Base-by-base conservation (phyloP, 2,888 invertebrate genomes). In the Drosophila atroscutellata region DNA sequence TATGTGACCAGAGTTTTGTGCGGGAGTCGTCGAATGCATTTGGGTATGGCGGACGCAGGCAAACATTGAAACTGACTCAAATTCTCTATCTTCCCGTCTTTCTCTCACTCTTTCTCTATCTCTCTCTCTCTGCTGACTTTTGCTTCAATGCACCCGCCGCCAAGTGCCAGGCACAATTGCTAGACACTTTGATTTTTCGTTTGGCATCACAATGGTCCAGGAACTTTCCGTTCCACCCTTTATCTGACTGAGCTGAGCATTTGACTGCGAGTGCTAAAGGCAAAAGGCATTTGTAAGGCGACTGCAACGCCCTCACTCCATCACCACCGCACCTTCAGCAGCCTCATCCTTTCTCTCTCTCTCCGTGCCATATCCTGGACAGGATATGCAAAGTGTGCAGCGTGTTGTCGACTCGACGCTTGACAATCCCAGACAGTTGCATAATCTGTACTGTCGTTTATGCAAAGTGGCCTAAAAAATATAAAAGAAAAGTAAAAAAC, bases 151-250 rank as follows among this genome's bases (percentile, higher is more conserved):
- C 66, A 68, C 32, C 55, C 72, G 76, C 78, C 81, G 81, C 66
- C 86, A 83, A 81, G 83, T 85, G 81, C 60, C 74, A 39, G 64
- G 70, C 52, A 67, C 81, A 82, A 76, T 82, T 81, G 82, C 73
- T 60, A 79, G 87, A 83, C 87, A 89, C 88, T 89, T 89, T 86
- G 89, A 85, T 83, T 85, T 85, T 81, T 81, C 74, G 80, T 77
- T 78, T 62, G 66, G 76, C 81, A 77, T 74, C 84, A 83, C 89
- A 89, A 83, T 77, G 72, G 81, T 76, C 81, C 83, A 70, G 74
- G 70, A 86, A 88, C 51, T 72, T 80, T 76, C 47, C 60, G 45
- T 57, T 45, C 51, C 34, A 37, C 30, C 57, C 37, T 80, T 81
- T 82, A 74, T 79, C 82, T 51, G 52, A 45, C 20, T 59, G 30